Base-by-base conservation (phyloP, 2,888 invertebrate genomes). In the Bellardia pandia region DNA sequence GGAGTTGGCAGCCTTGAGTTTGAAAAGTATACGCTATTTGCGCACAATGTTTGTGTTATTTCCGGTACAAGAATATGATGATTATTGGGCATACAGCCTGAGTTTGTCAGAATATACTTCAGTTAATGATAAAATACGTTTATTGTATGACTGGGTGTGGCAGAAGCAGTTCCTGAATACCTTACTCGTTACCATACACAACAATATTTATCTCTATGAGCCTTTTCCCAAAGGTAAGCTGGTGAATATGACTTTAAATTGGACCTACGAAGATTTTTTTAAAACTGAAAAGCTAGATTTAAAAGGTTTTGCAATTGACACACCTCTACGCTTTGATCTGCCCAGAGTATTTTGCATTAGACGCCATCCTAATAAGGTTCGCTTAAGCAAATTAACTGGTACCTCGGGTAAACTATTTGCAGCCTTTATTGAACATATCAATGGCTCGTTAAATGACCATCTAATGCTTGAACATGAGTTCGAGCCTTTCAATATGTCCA, bases 241-340 rank as follows among this genome's bases (percentile, higher is more conserved):
- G 2, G 6, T 89, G 0, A 92, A 91, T 42, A 89, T 58, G 11
- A 91, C 91, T 0, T 58, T 64, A 0, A 2, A 16, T 0, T 92
- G 91, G 91, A 23, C 6, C 0, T 37, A 68, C 0, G 23, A 42
- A 0, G 89, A 91, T 5, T 88, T 92, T 9, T 90, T 90, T 68
- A 16, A 48, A 3, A 48, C 58, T 0, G 56, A 85, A 14, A 40
- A 23, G 5, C 48, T 53, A 11, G 71, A 91, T 51, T 89, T 91
- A 75, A 88, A 85, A 23, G 91, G 91, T 3, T 91, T 90, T 68
- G 40, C 68, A 30, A 58, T 92, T 5, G 82, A 53, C 4, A 89
- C 92, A 0, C 91, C 92, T 3, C 83, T 92, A 0, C 75, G 89
- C 0, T 88, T 86, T 30, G 92, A 92, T 68, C 8, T 92, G 66